Evolutionary conservation across 1,140 invertebrate species (phyloP), one percentile per base, ranked within the genome.

Genomic region (Papilio xuthus): DNA sequence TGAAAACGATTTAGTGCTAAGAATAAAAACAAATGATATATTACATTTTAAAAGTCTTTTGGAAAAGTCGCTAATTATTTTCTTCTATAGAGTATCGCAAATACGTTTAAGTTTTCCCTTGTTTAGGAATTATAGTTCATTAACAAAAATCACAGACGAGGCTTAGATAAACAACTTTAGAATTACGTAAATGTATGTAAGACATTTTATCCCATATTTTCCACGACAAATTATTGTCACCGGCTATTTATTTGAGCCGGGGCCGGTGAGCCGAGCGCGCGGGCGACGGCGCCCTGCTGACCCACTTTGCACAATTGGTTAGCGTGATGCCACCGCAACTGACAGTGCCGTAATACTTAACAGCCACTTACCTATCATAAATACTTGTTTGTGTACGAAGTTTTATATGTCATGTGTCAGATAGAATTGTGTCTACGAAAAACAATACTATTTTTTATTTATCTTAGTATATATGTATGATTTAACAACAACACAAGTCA

Each of bases 251-350:
- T 53, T 53, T 53, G 50, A 53, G 50, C 50, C 50, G 50, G 50
- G 50, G 50, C 50, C 50, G 50, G 50, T 53, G 18, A 53, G 50
- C 50, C 20, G 50, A 8, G 13, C 12, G 47, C 50, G 50, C 50
- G 47, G 18, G 50, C 50, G 50, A 9, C 18, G 18, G 50, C 50
- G 50, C 18, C 50, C 50, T 53, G 50, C 50, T 53, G 50, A 53
- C 50, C 50, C 50, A 53, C 50, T 53, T 53, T 53, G n/a, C 50
- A 53, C 50, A 53, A 53, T 53, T 53, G 50, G 50, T 53, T 53
- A 53, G 50, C 50, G 50, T 53, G 50, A 53, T 53, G 50, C 50
- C 50, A 53, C 42, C 13, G 42, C 50, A 18, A 53, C 42, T 44
- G 42, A 18, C 18, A 53, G 50, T 53, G 50, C 50, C 20, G 50